Conservation (phyloP, 1,140 invertebrate genomes). For the Drosophila malerkotliana region DNA sequence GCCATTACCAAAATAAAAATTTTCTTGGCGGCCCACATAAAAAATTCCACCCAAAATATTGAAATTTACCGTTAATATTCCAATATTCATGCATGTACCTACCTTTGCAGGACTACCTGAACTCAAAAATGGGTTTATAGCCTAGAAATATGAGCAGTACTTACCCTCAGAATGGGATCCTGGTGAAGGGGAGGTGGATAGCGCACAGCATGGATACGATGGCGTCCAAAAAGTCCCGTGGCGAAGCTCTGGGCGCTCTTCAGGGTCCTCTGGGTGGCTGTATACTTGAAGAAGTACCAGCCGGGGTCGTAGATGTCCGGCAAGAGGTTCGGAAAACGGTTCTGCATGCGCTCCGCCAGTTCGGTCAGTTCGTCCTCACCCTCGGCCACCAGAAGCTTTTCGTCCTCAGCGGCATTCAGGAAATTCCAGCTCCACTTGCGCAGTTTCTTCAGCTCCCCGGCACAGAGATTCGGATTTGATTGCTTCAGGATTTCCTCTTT, state of each 20-base stretch:
- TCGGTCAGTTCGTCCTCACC: constrained; percentile 88
- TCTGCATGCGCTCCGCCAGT: constrained; percentile 88
- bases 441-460: constrained; percentile 84
- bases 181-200: constrained; percentile 87
- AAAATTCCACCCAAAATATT: no score
- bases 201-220: constrained; percentile 85
- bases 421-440: constrained; percentile 85
- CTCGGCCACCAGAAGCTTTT: constrained; percentile 86
- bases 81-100: neutral
- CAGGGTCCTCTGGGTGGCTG: constrained; percentile 89
- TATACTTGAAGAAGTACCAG: constrained; percentile 89
- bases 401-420: constrained; percentile 83
- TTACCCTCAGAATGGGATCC: constrained; percentile 90
- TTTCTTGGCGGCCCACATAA: no score
- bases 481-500: constrained; percentile 84
- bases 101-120: neutral
- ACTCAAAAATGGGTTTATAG: neutral
- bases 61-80: no score
- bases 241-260: constrained; percentile 90
- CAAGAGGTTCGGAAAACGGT: constrained; percentile 87
- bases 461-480: constrained; percentile 50
- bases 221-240: constrained; percentile 89
- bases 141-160: constrained; percentile 35
- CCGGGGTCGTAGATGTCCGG: constrained; percentile 85
- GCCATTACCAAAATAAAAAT: no score